Conservation (phyloP, 2,113 vertebrate species). For the Phrynocephalus versicolor region DNA sequence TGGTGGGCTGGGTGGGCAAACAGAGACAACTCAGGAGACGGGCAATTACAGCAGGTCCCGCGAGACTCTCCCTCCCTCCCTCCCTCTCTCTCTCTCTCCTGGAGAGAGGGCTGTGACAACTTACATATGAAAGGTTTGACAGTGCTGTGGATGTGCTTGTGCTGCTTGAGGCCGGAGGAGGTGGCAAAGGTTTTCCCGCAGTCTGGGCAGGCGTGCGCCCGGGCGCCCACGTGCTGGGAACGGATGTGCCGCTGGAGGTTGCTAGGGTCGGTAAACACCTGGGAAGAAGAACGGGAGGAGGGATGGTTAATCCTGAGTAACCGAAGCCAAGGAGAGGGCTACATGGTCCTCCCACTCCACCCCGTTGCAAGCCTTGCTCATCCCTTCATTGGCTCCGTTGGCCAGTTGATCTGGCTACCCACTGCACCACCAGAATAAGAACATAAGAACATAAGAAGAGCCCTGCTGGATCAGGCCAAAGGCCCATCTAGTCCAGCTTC, state of each 20-base stretch:
- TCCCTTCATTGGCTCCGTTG: too few relatives aligned
- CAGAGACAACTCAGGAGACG: slow-evolving; percentile 62
- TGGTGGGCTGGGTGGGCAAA: background rate
- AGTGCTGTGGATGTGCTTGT: slow-evolving; percentile 99
- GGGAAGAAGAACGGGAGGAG: background rate
- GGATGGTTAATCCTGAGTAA: too few relatives aligned
- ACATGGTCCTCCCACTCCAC: too few relatives aligned
- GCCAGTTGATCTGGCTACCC: too few relatives aligned
- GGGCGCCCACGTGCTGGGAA: slow-evolving; percentile 94
- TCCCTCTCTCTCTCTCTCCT: background rate
- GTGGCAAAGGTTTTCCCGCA: slow-evolving; percentile 99
- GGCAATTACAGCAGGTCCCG: slow-evolving; percentile 59
- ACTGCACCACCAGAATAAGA: too few relatives aligned
- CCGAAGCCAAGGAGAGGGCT: too few relatives aligned
- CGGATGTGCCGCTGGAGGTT: slow-evolving; percentile 99
- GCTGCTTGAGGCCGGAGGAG: slow-evolving; percentile 97
- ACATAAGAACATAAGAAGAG: too few relatives aligned
- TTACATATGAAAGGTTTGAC: slow-evolving; percentile 99
- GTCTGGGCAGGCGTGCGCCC: slow-evolving; percentile 96
- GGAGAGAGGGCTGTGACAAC: slow-evolving; percentile 75
- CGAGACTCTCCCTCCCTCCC: slow-evolving; percentile 4
- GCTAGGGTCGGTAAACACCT: slow-evolving; percentile 99
- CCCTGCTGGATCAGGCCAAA: too few relatives aligned
- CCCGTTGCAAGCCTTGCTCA: too few relatives aligned
- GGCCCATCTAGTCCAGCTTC: too few relatives aligned